These are phyloP conservation scores for Melanchra persicariae DNA, from an alignment of 2,888 invertebrate species.

Conservation along the genomic window DNA sequence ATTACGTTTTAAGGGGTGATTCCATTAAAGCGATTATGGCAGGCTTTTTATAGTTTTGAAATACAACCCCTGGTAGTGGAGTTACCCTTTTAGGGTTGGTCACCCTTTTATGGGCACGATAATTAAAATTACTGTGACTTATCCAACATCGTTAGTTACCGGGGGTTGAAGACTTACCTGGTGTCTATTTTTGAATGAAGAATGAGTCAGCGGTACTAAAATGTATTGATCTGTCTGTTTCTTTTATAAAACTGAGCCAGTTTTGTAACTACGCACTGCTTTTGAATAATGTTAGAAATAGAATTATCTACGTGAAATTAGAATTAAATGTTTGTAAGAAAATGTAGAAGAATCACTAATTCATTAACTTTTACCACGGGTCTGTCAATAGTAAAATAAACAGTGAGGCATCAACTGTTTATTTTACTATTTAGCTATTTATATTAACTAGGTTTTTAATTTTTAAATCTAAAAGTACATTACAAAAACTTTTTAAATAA, in stretches of 20 bases:
- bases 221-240: background rate
- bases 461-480: background rate
- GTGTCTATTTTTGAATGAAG: constrained; percentile 11
- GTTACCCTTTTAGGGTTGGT: constrained; percentile 60
- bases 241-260: background rate
- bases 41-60: constrained; percentile 63
- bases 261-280: background rate
- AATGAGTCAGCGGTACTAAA: constrained; percentile 23
- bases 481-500: background rate
- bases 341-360: too few relatives aligned
- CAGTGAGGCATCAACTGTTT: too few relatives aligned
- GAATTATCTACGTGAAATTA: too few relatives aligned
- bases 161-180: constrained; percentile 8
- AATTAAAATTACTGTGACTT: constrained; percentile 56
- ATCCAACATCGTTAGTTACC: constrained; percentile 46
- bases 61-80: constrained; percentile 57
- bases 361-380: too few relatives aligned
- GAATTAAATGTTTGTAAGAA: too few relatives aligned
- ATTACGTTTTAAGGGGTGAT: constrained; percentile 64
- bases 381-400: too few relatives aligned
- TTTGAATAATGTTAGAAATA: too few relatives aligned
- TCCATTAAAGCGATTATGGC: constrained; percentile 66
- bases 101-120: constrained; percentile 58
- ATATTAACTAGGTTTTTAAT: too few relatives aligned
- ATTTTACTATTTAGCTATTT: too few relatives aligned